These are phyloP conservation scores for Cuniculus paca DNA, from an alignment of 2,797 vertebrate genomes.

Conservation along the genomic window DNA sequence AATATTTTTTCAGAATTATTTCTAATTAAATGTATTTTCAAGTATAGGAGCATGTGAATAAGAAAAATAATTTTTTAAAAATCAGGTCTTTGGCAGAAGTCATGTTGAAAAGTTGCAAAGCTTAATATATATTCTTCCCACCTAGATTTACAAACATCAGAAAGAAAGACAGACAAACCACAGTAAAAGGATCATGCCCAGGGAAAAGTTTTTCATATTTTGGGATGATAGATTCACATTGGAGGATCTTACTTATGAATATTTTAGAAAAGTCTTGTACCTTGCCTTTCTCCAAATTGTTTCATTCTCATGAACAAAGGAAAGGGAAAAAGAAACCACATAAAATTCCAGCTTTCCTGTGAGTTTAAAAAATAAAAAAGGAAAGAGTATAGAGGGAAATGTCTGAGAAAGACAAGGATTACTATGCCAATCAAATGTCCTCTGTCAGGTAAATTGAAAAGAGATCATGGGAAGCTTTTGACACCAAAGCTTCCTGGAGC, in stretches of 20 bases:
- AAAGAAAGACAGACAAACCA: not conserved
- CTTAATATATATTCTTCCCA: conserved; percentile 24
- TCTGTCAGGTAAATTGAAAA: not conserved
- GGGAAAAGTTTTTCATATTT: not conserved
- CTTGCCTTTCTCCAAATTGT: conserved; percentile 27
- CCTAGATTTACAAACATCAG: not conserved
- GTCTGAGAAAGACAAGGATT: not conserved
- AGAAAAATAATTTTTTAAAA: not conserved
- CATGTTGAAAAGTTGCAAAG: conserved; percentile 15
- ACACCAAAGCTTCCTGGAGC: not conserved
- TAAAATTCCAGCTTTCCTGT: not conserved
- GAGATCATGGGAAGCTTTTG: not conserved
- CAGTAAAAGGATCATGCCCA: not conserved
- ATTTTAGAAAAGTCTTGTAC: conserved; percentile 36
- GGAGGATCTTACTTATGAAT: not conserved
- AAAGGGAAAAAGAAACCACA: not conserved
- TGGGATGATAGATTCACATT: not conserved
- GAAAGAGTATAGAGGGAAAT: not conserved
- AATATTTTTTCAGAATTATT: not conserved
- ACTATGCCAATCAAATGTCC: not conserved
- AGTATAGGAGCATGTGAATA: not conserved
- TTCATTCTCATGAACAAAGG: conserved; percentile 9
- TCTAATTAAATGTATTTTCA: conserved; percentile 39
- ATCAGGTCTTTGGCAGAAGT: not conserved
- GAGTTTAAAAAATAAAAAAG: not conserved